Conservation (phyloP, 2,797 vertebrate species). For the Rhinatrema bivittatum region DNA sequence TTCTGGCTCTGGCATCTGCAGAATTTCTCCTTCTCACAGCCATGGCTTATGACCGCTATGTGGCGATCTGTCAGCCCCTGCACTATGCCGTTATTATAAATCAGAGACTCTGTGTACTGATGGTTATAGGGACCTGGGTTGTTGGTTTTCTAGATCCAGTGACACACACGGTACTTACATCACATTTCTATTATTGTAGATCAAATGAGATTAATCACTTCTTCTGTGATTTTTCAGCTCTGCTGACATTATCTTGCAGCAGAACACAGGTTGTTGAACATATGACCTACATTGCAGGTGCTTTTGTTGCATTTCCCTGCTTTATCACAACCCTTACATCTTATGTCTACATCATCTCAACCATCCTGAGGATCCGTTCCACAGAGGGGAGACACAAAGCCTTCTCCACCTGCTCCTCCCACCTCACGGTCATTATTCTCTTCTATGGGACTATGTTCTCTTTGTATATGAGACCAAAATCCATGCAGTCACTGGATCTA, state of each 20-base stretch:
- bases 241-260: neutral
- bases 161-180: neutral
- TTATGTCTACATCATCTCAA: neutral
- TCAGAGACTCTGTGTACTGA: neutral
- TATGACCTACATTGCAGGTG: neutral
- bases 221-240: neutral
- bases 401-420: neutral
- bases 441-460: neutral
- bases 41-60: neutral
- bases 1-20: neutral
- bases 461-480: neutral
- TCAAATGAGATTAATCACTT: neutral
- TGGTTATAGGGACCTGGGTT: neutral
- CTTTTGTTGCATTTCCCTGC: neutral
- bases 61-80: conserved; percentile 16
- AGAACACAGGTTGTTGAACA: neutral
- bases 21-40: neutral
- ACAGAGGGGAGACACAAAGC: neutral
- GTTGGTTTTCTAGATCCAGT: neutral
- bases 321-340: neutral
- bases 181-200: neutral
- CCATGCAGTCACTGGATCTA: no score
- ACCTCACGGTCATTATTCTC: neutral
- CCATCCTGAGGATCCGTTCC: neutral
- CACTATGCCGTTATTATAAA: conserved; percentile 2